Percentiles rank a stretch among this genome's conserved stretches.
Conservation (phyloP, 2,797 vertebrate genomes). For the Poecilia picta region DNA sequence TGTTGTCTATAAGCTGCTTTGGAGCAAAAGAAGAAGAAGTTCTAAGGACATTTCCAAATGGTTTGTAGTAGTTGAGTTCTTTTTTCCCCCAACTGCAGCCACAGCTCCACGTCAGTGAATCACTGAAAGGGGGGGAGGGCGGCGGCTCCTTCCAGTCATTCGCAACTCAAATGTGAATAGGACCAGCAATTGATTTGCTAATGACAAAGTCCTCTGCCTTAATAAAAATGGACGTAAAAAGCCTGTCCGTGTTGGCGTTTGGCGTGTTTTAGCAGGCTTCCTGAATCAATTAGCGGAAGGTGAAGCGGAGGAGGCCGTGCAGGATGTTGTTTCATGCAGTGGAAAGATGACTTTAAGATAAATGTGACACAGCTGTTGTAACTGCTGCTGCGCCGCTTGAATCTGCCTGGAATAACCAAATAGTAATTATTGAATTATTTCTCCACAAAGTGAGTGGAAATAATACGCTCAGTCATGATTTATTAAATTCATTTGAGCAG, state of each 20-base stretch:
- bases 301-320: constrained; percentile 56
- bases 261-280: constrained; percentile 51
- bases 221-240: constrained; percentile 60
- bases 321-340: constrained; percentile 58
- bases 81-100: constrained; percentile 22
- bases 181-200: constrained; percentile 74
- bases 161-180: constrained; percentile 54
- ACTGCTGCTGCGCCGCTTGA: constrained; percentile 30
- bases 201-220: constrained; percentile 65
- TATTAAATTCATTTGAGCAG: constrained; percentile 26
- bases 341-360: constrained; percentile 67
- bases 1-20: constrained; percentile 76
- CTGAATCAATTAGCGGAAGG: constrained; percentile 70
- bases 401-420: constrained; percentile 33
- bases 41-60: constrained; percentile 66
- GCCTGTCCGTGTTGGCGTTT: constrained; percentile 46
- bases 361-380: constrained; percentile 51
- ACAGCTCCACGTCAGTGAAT: constrained; percentile 49
- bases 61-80: constrained; percentile 47
- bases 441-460: constrained; percentile 34
- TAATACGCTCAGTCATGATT: constrained; percentile 22
- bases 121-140: constrained; percentile 49
- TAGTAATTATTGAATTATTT: constrained; percentile 42
- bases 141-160: constrained; percentile 39
- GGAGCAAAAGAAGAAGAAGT: constrained; percentile 54